Base-by-base conservation (phyloP, 2,797 vertebrate species). In the Xyrichtys novacula region DNA sequence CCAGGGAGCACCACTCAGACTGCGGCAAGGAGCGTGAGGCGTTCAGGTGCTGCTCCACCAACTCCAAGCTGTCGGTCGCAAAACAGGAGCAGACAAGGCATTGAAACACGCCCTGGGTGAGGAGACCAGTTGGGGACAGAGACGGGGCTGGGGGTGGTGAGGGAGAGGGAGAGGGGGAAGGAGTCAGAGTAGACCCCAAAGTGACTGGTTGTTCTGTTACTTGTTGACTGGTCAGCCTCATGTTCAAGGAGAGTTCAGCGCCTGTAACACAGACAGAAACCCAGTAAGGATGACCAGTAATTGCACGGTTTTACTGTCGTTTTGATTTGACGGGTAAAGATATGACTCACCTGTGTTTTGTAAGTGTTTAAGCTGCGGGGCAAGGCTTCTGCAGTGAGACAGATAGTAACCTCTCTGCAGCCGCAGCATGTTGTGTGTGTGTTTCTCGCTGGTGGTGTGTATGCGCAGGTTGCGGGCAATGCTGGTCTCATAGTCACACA, bases 401-500 rank as follows among this genome's bases (percentile, higher is more conserved):
- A 99, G 93, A 92, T 99, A 99, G 93, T 98, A 96, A 83, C 88
- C 95, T 80, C 96, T 96, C 72, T 98, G 98, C 49, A 97, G 95
- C 55, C 98, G 96, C n/a, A 96, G 95, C 96, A 99, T 96, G 53
- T 98, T 99, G 72, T 98, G 97, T 71, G 97, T 96, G 82, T 98
- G 95, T 81, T 93, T 92, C 87, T 99, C 98, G 67, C 98, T 99
- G 87, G 98, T 99, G 95, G 98, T 99, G 94, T 99, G 98, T 86
- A 99, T 99, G 79, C 98, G 96, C 50, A 99, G 95, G 95, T 99
- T 99, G 46, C 98, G 94, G 10, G 98, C 98, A 59, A 99, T 98
- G 43, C 98, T 98, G 92, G 98, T 99, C 94, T 99, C 98, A 0
- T 99, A 99, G 86, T 99, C 98, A 1, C 98, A 99, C 86, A 99